phyloP scores from a whole-genome alignment of 2,113 vertebrate species.

The Noturus placidus region DNA sequence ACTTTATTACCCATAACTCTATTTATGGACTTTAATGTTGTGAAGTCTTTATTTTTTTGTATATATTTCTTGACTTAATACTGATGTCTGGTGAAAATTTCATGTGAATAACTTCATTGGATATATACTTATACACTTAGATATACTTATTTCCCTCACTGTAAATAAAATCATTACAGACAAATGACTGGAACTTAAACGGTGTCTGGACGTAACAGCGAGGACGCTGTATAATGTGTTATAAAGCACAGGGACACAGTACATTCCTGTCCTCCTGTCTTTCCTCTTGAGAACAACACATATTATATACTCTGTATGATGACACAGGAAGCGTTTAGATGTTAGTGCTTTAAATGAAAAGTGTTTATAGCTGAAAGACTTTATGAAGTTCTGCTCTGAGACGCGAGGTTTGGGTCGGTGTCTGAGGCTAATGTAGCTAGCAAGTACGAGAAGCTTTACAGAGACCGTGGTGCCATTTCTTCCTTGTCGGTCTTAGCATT shows the following conservation, averaged over 20 bases:
- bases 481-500: background rate
- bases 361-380: background rate
- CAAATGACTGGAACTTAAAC: slow-evolving; percentile 1
- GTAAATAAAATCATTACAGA: background rate
- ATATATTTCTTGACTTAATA: no score
- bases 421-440: background rate
- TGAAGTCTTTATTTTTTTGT: no score
- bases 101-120: no score
- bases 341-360: background rate
- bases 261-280: no score
- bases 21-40: no score
- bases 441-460: background rate
- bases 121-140: no score
- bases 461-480: background rate
- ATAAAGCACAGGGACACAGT: background rate
- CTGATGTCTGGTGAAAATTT: no score
- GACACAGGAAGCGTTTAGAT: background rate
- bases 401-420: background rate
- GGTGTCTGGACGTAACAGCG: background rate
- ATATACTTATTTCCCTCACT: background rate
- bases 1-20: no score
- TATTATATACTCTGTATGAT: no score
- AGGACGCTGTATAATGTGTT: background rate
- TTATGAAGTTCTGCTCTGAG: background rate
- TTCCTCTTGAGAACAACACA: background rate